Percentiles rank a stretch among this genome's conserved stretches.
These are phyloP conservation scores for Caenorhabditis latens DNA, from an alignment of 1,140 invertebrate species.

Conservation along the genomic window DNA sequence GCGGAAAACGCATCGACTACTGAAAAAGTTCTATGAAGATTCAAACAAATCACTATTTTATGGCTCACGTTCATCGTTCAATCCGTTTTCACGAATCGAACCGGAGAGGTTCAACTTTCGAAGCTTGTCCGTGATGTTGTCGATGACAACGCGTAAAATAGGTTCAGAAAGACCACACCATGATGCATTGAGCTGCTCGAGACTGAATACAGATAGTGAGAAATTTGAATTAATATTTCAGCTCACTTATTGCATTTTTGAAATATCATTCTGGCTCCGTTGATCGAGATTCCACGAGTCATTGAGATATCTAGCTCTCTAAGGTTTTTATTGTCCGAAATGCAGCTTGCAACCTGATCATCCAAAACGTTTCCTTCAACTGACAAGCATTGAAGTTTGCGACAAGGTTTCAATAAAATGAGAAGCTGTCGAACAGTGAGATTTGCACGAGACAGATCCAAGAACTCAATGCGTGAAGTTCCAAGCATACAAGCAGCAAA, in stretches of 20 bases:
- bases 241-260: background rate
- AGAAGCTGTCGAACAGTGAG: background rate
- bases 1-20: background rate
- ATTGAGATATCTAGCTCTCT: slow-evolving; percentile 14
- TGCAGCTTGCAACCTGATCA: background rate
- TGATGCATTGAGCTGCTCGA: background rate
- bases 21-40: background rate
- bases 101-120: background rate
- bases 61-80: slow-evolving; percentile 2
- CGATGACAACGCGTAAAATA: background rate
- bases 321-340: background rate
- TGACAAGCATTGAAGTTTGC: background rate
- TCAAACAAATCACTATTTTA: background rate
- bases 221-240: background rate
- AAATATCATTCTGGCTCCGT: slow-evolving; percentile 4
- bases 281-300: background rate
- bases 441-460: slow-evolving; percentile 23
- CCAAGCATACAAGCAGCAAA: background rate
- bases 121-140: background rate
- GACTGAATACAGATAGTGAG: background rate
- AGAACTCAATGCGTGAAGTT: background rate
- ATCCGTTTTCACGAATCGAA: background rate
- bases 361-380: slow-evolving; percentile 24
- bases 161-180: background rate
- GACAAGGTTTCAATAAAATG: slow-evolving; percentile 7